These are phyloP conservation scores for Nomada ruficornis DNA, from an alignment of 2,888 invertebrate genomes.

Conservation along the genomic window DNA sequence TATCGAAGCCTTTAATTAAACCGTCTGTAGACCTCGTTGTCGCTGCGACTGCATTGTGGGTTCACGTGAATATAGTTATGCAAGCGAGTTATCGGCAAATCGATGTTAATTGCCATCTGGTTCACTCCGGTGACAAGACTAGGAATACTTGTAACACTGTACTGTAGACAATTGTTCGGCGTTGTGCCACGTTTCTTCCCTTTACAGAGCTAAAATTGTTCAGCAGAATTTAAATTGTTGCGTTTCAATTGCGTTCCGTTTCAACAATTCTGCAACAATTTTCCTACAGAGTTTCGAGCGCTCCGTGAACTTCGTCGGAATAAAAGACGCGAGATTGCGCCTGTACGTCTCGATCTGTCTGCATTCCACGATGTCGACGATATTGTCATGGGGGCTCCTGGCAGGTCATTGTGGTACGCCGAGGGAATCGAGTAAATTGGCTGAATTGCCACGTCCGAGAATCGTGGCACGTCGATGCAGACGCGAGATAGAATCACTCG, in stretches of 20 bases:
- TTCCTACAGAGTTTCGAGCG: neutral
- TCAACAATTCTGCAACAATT: neutral
- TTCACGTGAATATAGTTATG: constrained; percentile 37
- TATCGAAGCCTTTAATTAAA: no score
- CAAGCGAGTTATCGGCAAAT: constrained; percentile 50
- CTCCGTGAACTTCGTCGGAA: neutral
- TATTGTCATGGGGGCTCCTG: constrained; percentile 49
- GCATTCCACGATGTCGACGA: constrained; percentile 49
- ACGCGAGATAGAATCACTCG: constrained; percentile 63
- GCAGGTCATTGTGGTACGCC: constrained; percentile 65
- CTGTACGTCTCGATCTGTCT: constrained; percentile 27
- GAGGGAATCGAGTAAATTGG: constrained; percentile 77
- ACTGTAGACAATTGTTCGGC: no score
- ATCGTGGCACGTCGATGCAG: constrained; percentile 65
- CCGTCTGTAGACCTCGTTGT: neutral
- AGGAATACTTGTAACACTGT: neutral
- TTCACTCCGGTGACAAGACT: constrained; percentile 9
- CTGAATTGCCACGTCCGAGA: constrained; percentile 76
- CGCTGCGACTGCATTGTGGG: constrained; percentile 12
- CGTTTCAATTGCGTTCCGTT: no score
- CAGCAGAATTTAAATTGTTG: no score
- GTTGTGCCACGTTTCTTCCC: no score
- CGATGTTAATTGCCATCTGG: constrained; percentile 48
- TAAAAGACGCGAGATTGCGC: neutral
- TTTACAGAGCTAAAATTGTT: no score